Evolutionary conservation across 2,797 vertebrate species (phyloP).

Genomic region (Sebastes iracundus): DNA sequence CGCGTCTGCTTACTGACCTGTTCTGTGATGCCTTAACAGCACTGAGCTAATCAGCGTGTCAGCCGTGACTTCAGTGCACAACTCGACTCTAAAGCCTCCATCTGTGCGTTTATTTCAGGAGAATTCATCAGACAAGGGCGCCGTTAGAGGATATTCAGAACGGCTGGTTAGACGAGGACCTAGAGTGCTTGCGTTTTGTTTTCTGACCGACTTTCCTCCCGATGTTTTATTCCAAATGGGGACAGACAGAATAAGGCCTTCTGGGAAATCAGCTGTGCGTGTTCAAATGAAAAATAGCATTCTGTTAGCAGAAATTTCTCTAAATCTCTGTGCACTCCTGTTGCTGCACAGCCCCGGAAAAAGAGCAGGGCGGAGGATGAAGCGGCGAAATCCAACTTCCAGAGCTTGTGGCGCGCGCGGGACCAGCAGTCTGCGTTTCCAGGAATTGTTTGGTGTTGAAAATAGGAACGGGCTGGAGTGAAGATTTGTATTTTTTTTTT

Average conservation of each 20-base stretch:
- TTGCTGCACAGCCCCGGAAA: neutral
- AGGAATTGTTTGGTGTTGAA: slow-evolving; percentile 61
- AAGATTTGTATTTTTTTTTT: slow-evolving; percentile 44
- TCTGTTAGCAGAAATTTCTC: slow-evolving; percentile 35
- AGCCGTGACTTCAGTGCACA: slow-evolving; percentile 4
- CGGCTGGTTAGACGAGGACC: slow-evolving; percentile 5
- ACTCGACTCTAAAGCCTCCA: slow-evolving; percentile 19
- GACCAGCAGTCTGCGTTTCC: slow-evolving; percentile 44
- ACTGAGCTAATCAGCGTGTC: slow-evolving; percentile 34
- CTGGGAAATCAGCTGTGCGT: slow-evolving; percentile 60
- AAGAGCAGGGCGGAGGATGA: slow-evolving; percentile 14
- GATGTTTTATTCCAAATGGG: slow-evolving; percentile 38
- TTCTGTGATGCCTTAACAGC: slow-evolving; percentile 6
- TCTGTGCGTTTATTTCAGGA: slow-evolving; percentile 21
- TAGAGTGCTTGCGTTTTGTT: slow-evolving; percentile 8
- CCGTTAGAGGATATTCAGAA: slow-evolving; percentile 13
- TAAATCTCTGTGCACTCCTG: slow-evolving; percentile 32
- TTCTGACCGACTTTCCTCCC: slow-evolving; percentile 42
- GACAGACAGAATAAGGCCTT: slow-evolving; percentile 54
- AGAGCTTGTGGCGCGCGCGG: slow-evolving; percentile 12
- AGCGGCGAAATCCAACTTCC: slow-evolving; percentile 15
- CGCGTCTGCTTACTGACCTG: slow-evolving; percentile 18
- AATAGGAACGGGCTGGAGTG: slow-evolving; percentile 55
- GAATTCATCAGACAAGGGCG: slow-evolving; percentile 17
- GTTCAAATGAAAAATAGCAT: slow-evolving; percentile 44